Base-by-base conservation (phyloP, 1,140 invertebrate genomes). In the Anadara kagoshimensis region DNA sequence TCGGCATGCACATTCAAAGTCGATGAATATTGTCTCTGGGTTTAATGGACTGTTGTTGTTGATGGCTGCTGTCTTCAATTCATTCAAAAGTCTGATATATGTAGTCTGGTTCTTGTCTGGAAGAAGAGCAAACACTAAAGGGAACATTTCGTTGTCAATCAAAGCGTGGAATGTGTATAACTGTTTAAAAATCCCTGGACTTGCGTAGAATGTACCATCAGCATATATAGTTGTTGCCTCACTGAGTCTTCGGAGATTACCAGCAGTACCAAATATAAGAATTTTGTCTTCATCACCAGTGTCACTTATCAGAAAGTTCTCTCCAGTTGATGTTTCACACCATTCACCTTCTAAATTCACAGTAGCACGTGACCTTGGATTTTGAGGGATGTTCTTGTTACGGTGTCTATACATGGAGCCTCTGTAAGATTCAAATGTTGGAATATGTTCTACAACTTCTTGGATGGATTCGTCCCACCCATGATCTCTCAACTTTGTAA, bases 131-230 rank as follows among this genome's bases (percentile, higher is more conserved):
- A 62, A 70, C 18, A 70, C 47, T 5, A 70, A 36, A 16, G 58
- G 68, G 26, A 26, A 70, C 68, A 70, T 62, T 18, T 41, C 43
- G 14, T 26, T 26, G 0, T 70, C 58, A 14, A 63, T 51, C n/a
- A 51, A 24, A 12, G n/a, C 58, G n/a, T 70, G 68, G 14, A 70
- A 18, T 10, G 45, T 62, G 51, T 70, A 70, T 5, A 70, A 5
- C 47, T 53, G 24, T 26, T 36, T 61, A 36, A 70, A 62, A 4
- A 43, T 5, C 4, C 26, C 18, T 43, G 68, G 59, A 14, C 47
- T 62, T n/a, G 54, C 44, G 36, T 51, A 69, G 22, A 69, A 69
- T 16, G 67, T 59, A 24, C 58, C 68, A 54, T 70, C 49, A 29
- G n/a, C 24, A 51, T 56, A 75, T 5, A 58, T 54, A 5, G 66